These are phyloP conservation scores for Scarus forsteni DNA, from an alignment of 2,797 vertebrate species.

Conservation along the genomic window DNA sequence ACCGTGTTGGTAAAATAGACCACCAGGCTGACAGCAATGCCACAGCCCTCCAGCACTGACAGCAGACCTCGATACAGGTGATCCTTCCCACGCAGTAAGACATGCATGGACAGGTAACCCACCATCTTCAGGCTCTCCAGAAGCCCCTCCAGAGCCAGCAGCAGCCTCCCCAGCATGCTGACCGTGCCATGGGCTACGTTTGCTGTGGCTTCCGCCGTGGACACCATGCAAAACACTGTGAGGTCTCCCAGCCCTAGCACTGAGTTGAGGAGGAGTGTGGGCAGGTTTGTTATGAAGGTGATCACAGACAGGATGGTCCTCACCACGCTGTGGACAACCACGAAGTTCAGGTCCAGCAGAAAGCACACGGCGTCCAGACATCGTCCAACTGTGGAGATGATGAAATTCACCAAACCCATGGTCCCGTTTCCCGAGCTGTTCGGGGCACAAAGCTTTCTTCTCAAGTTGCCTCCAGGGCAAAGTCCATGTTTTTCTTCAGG, in stretches of 20 bases:
- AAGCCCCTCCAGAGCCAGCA: constrained; percentile 83
- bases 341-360: constrained; percentile 92
- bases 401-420: constrained; percentile 80
- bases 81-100: constrained; percentile 88
- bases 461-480: constrained; percentile 18
- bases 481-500: constrained; percentile 42
- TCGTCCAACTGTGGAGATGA: constrained; percentile 76
- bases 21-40: constrained; percentile 89
- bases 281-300: constrained; percentile 84
- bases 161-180: constrained; percentile 73
- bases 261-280: constrained; percentile 78
- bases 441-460: constrained; percentile 6
- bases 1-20: constrained; percentile 94
- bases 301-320: constrained; percentile 82
- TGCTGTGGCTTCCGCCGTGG: constrained; percentile 76
- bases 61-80: constrained; percentile 87
- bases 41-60: constrained; percentile 85
- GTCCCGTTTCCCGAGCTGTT: constrained; percentile 7
- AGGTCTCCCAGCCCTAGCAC: constrained; percentile 84
- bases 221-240: constrained; percentile 70
- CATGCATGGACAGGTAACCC: constrained; percentile 90
- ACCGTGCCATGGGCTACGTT: constrained; percentile 68
- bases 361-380: constrained; percentile 82
- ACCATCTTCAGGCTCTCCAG: constrained; percentile 92
- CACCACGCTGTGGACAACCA: constrained; percentile 89